phyloP scores from a whole-genome alignment of 2,888 invertebrate genomes.

The Hydrotaea cyrtoneurina region DNA sequence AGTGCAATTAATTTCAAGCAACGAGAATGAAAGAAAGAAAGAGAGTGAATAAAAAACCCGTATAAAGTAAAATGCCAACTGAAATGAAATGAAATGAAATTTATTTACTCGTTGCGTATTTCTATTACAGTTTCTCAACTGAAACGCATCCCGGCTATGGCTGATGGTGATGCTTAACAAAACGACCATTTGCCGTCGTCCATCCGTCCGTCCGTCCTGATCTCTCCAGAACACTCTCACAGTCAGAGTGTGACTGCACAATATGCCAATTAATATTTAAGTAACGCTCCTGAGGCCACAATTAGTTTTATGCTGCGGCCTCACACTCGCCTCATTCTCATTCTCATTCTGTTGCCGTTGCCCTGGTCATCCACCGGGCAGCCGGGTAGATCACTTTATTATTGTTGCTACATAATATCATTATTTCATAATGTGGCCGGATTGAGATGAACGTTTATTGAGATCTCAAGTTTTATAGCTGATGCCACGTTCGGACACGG shows the following conservation, averaged over 20 bases:
- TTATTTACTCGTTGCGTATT: slow-evolving; percentile 48
- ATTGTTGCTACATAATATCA: slow-evolving; percentile 27
- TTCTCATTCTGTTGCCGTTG: slow-evolving; percentile 29
- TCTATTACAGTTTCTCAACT: slow-evolving; percentile 63
- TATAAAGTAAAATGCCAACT: slow-evolving; percentile 47
- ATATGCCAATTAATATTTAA: slow-evolving; percentile 78
- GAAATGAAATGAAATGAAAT: slow-evolving; percentile 62
- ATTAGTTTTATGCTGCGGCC: slow-evolving; percentile 71
- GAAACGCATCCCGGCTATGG: slow-evolving; percentile 4
- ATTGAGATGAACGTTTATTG: slow-evolving; percentile 72
- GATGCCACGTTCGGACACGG: slow-evolving; percentile 72
- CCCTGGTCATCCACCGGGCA: slow-evolving; percentile 16
- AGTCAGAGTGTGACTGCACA: slow-evolving; percentile 54
- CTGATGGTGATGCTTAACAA: slow-evolving; percentile 34
- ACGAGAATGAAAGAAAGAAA: too few species aligned
- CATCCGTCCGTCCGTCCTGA: not conserved
- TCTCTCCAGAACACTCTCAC: slow-evolving; percentile 26
- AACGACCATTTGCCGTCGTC: not conserved
- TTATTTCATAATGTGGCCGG: slow-evolving; percentile 44
- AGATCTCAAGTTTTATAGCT: slow-evolving; percentile 79
- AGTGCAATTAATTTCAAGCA: slow-evolving; percentile 68
- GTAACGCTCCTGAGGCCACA: slow-evolving; percentile 78
- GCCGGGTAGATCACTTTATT: slow-evolving; percentile 41
- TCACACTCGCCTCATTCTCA: slow-evolving; percentile 53
- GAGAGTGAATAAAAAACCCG: slow-evolving; percentile 35